Conservation (phyloP, 2,797 vertebrate genomes). For the Gallinago stenura region DNA sequence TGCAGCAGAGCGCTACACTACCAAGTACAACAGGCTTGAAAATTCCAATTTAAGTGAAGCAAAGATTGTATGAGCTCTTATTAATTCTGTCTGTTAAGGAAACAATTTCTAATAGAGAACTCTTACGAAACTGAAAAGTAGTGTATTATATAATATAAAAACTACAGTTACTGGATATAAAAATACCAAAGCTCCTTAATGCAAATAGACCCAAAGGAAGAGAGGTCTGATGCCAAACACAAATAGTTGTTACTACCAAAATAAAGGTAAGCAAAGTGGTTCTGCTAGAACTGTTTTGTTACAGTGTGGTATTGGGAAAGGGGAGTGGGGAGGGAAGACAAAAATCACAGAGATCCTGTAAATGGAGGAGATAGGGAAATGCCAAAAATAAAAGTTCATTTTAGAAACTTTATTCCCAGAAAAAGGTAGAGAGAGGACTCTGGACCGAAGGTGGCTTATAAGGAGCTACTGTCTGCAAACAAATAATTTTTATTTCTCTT, state of each 20-base stretch:
- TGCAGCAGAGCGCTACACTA: not conserved
- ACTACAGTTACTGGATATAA: not conserved
- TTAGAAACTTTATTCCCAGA: not conserved
- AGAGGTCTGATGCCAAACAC: not conserved
- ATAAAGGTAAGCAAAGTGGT: not conserved
- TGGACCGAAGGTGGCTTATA: not conserved
- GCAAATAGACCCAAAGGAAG: not conserved
- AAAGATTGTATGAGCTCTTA: not conserved
- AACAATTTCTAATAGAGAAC: not conserved
- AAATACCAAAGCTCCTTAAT: not conserved
- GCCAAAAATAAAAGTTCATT: not conserved
- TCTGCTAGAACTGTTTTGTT: not conserved
- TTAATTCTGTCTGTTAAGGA: not conserved
- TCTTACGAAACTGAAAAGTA: not conserved
- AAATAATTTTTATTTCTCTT: not conserved
- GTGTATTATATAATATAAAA: not conserved
- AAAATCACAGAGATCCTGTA: not conserved
- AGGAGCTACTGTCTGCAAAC: not conserved
- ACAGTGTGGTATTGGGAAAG: too few relatives aligned
- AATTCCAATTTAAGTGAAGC: not conserved
- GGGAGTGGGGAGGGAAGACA: rapidly evolving
- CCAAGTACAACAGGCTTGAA: not conserved
- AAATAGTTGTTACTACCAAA: not conserved
- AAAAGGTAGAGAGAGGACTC: not conserved
- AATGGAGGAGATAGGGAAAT: not conserved